Evolutionary conservation across 2,888 invertebrate species (phyloP).

Genomic region (Gastracanthus pulcherrimus): DNA sequence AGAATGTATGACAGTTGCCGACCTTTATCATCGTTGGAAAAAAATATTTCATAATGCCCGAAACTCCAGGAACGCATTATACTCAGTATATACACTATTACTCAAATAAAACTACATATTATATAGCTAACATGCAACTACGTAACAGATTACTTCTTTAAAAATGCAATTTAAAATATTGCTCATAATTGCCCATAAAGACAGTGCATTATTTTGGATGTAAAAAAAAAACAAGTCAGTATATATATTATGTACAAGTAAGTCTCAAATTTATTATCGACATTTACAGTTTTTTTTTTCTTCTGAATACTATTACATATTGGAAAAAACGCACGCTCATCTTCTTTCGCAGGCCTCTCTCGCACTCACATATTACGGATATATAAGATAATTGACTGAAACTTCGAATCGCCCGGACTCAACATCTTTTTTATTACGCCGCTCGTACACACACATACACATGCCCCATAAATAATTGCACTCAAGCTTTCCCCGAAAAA

Average conservation of each 20-base stretch:
- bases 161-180: too few species aligned
- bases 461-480: background rate
- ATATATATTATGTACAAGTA: conserved; percentile 17
- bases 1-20: background rate
- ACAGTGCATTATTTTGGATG: background rate
- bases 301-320: background rate
- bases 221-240: background rate
- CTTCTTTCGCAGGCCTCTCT: background rate
- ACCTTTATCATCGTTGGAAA: background rate
- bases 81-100: too few species aligned
- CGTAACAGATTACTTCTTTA: too few species aligned
- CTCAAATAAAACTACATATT: too few species aligned
- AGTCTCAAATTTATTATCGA: conserved; percentile 8
- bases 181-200: too few species aligned
- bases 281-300: conserved; percentile 25
- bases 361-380: background rate
- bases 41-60: too few species aligned
- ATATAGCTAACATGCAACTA: too few species aligned
- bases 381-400: conserved; percentile 1
- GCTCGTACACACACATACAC: background rate
- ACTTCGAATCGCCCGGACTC: background rate
- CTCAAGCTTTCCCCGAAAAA: too few species aligned
- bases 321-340: background rate
- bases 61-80: too few species aligned
- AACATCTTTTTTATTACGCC: background rate